Conservation (phyloP, 2,797 vertebrate genomes). For the Sebastes diaconus region DNA sequence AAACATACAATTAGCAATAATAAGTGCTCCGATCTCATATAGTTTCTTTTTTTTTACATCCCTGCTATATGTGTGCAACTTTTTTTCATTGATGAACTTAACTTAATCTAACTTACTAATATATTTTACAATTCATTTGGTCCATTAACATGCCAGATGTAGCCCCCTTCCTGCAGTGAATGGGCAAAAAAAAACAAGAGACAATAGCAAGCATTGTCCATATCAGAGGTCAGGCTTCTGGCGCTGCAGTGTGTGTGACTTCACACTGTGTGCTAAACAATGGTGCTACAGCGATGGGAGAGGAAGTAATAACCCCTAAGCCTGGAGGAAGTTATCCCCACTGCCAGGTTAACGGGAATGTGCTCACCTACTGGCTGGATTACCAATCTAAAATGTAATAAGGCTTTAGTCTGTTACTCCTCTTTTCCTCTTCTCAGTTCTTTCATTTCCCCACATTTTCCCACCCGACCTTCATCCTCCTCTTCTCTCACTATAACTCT, state of each 20-base stretch:
- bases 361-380: slow-evolving; percentile 58
- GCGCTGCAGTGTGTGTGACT: slow-evolving; percentile 44
- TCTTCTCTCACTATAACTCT: slow-evolving; percentile 53
- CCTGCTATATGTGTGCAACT: not conserved
- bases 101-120: too few relatives aligned
- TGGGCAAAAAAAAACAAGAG: slow-evolving; percentile 6
- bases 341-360: slow-evolving; percentile 41
- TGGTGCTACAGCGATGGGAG: slow-evolving; percentile 31
- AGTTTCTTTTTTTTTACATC: not conserved
- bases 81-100: not conserved
- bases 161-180: slow-evolving; percentile 20
- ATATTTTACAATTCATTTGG: not conserved
- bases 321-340: slow-evolving; percentile 55
- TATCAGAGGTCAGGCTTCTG: slow-evolving; percentile 24
- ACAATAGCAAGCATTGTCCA: slow-evolving; percentile 66
- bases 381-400: slow-evolving; percentile 23
- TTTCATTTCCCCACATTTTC: slow-evolving; percentile 46
- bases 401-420: slow-evolving; percentile 13
- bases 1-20: not conserved
- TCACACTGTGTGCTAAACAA: slow-evolving; percentile 53
- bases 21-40: too few relatives aligned
- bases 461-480: slow-evolving; percentile 14
- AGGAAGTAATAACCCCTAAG: slow-evolving; percentile 69
- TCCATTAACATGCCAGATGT: not conserved
- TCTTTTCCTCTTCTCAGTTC: not conserved